phyloP scores from a whole-genome alignment of 2,888 invertebrate species.

The Sesamia inferens region DNA sequence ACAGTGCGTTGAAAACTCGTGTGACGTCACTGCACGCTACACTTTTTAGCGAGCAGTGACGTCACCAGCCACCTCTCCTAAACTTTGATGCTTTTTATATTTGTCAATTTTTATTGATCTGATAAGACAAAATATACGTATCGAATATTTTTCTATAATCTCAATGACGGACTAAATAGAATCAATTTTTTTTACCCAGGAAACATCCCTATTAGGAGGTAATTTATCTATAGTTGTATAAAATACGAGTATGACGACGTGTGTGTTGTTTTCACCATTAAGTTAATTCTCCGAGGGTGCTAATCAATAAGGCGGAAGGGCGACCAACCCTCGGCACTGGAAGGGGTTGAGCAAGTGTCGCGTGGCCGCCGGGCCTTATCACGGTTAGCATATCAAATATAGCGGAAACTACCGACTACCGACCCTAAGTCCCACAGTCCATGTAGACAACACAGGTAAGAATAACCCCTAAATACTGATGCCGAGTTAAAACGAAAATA shows the following conservation, averaged over 20 bases:
- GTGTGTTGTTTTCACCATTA: slow-evolving; percentile 78
- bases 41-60: too few species aligned
- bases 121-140: too few species aligned
- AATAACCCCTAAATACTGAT: slow-evolving; percentile 35
- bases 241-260: slow-evolving; percentile 46
- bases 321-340: slow-evolving; percentile 82
- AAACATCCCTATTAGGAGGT: too few species aligned
- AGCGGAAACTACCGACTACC: slow-evolving; percentile 78
- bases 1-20: too few species aligned
- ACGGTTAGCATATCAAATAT: slow-evolving; percentile 86
- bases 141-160: too few species aligned
- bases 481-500: slow-evolving; percentile 35
- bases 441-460: slow-evolving; percentile 58
- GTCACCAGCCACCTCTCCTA: too few species aligned
- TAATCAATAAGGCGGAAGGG: slow-evolving; percentile 89
- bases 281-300: slow-evolving; percentile 80
- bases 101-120: too few species aligned
- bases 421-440: slow-evolving; percentile 74
- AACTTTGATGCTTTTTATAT: too few species aligned
- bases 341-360: slow-evolving; percentile 88
- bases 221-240: neutral
- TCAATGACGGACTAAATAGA: too few species aligned
- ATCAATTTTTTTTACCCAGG: too few species aligned
- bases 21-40: too few species aligned
- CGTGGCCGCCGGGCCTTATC: slow-evolving; percentile 85